A percentile compares a stretch with the other conserved stretches of the same genome.
Conservation (phyloP, 1,140 invertebrate species). For the Hylaeus volcanicus region DNA sequence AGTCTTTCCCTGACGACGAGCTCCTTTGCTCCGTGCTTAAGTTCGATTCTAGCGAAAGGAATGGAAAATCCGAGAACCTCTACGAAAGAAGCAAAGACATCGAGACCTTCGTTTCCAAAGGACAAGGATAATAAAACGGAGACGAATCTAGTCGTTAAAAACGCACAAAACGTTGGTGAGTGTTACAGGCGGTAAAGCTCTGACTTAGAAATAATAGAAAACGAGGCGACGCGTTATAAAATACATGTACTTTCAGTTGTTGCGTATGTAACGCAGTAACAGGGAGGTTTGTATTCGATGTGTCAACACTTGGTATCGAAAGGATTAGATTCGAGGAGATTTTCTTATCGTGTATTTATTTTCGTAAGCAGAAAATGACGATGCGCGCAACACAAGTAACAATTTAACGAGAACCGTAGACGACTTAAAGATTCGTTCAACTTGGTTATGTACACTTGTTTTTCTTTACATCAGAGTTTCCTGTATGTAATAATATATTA, state of each 20-base stretch:
- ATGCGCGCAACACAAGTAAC: background rate
- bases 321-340: background rate
- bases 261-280: too few relatives aligned
- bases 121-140: slow-evolving; percentile 6
- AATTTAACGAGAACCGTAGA: slow-evolving; percentile 4
- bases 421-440: background rate
- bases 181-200: background rate
- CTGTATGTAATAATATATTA: too few relatives aligned
- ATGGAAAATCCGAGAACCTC: slow-evolving; percentile 42
- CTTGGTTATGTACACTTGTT: slow-evolving; percentile 26
- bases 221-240: too few relatives aligned
- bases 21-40: slow-evolving; percentile 70
- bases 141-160: slow-evolving; percentile 7
- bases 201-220: background rate
- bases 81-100: slow-evolving; percentile 54
- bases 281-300: too few relatives aligned
- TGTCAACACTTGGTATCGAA: too few relatives aligned
- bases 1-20: slow-evolving; percentile 68
- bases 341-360: slow-evolving; percentile 18
- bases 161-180: slow-evolving; percentile 10
- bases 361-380: background rate
- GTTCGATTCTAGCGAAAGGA: slow-evolving; percentile 68
- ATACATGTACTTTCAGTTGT: too few relatives aligned
- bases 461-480: background rate
- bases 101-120: slow-evolving; percentile 9